phyloP scores from a whole-genome alignment of 2,888 invertebrate species.

The Synergus gifuensis region DNA sequence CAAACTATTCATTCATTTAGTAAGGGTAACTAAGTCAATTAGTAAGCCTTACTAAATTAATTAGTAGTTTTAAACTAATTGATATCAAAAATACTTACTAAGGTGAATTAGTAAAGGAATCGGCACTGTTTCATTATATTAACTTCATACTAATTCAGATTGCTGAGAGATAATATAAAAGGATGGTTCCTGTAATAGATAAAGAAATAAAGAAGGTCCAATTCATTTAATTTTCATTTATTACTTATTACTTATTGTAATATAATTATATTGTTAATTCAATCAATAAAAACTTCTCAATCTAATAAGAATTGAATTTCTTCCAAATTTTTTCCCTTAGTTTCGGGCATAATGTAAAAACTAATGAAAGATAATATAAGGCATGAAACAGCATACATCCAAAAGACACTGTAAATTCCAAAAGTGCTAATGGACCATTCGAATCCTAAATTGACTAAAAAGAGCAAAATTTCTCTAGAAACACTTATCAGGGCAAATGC shows the following conservation, averaged over 20 bases:
- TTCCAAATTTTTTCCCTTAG: conserved; percentile 82
- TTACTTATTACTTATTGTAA: not conserved
- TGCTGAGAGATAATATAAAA: too few species aligned
- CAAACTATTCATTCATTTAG: too few species aligned
- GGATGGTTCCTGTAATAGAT: too few species aligned
- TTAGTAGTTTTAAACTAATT: too few species aligned
- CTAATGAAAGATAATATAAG: conserved; percentile 79
- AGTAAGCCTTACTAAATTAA: too few species aligned
- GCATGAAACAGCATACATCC: conserved; percentile 77
- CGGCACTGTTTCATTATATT: too few species aligned
- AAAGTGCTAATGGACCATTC: conserved; percentile 80
- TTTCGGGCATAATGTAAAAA: conserved; percentile 80
- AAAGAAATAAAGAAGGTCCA: not conserved
- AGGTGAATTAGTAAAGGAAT: too few species aligned
- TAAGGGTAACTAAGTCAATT: too few species aligned
- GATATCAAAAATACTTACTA: too few species aligned
- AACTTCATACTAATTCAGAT: too few species aligned
- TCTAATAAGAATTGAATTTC: conserved; percentile 77
- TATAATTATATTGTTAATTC: too few species aligned
- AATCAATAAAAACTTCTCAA: not conserved
- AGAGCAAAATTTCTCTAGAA: conserved; percentile 81
- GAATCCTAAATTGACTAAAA: conserved; percentile 81
- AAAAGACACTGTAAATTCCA: conserved; percentile 80
- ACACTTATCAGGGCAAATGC: conserved; percentile 83
- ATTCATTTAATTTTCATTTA: not conserved